phyloP scores from a whole-genome alignment of 2,113 vertebrate species.

The Pycnonotus jocosus region DNA sequence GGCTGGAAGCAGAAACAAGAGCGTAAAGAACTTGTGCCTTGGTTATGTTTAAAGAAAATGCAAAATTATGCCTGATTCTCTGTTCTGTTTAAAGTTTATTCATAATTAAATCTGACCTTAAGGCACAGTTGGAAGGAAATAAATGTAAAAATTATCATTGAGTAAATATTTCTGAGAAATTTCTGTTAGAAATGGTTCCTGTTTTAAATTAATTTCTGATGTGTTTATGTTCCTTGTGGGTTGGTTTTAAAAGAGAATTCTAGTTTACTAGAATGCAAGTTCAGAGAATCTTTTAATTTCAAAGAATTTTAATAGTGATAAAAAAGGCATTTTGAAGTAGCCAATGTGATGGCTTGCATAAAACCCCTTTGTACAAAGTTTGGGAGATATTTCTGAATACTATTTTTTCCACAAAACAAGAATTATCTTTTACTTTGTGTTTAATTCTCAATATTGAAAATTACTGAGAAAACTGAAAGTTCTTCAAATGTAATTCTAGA shows the following conservation, averaged over 20 bases:
- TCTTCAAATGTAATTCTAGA: background rate
- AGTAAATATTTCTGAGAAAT: background rate
- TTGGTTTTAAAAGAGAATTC: background rate
- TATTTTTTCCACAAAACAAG: background rate
- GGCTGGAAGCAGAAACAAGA: background rate
- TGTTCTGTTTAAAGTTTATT: background rate
- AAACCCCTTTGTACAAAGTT: background rate
- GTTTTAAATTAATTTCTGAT: background rate
- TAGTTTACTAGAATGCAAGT: background rate
- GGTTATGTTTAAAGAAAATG: background rate
- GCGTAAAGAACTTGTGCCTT: background rate
- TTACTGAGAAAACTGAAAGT: background rate
- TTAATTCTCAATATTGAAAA: background rate
- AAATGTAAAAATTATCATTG: background rate
- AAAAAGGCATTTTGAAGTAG: background rate
- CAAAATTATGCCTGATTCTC: background rate
- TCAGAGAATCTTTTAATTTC: background rate
- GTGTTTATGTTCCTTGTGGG: background rate
- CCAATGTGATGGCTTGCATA: background rate
- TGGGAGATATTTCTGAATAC: background rate
- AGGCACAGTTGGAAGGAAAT: background rate
- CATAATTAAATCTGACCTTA: background rate
- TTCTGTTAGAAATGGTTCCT: background rate
- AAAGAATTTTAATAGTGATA: background rate
- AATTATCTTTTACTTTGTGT: background rate